A percentile compares a stretch with the other conserved stretches of the same genome.
Evolutionary conservation across 2,888 invertebrate genomes (phyloP).

Genomic region (Agrenia bidenticulata): DNA sequence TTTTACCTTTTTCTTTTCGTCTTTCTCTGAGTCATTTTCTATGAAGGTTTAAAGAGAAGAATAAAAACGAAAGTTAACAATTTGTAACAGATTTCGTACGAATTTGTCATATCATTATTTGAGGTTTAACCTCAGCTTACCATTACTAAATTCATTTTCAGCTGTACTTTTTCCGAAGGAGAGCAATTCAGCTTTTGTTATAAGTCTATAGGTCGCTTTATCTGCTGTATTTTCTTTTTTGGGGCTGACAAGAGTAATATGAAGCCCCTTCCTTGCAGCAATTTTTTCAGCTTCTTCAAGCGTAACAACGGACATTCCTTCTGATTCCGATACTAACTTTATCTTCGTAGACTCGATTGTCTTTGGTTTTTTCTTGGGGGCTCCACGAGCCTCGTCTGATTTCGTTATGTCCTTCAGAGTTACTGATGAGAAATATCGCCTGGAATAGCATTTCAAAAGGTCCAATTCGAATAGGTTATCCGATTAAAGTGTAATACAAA

Average conservation of each 20-base stretch:
- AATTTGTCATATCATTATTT: too few relatives aligned
- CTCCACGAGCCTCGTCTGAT: conserved; percentile 24
- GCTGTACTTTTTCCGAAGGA: conserved; percentile 8
- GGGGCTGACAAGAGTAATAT: conserved; percentile 24
- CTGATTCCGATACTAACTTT: conserved; percentile 33
- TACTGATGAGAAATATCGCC: conserved; percentile 28
- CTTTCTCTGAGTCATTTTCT: neutral
- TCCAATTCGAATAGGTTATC: too few relatives aligned
- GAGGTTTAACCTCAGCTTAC: neutral
- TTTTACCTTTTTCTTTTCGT: conserved; percentile 31
- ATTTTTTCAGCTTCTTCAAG: conserved; percentile 45
- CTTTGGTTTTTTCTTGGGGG: conserved; percentile 32
- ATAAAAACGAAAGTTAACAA: too few relatives aligned
- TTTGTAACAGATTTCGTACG: too few relatives aligned
- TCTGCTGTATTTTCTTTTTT: conserved; percentile 12
- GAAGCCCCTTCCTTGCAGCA: conserved; percentile 39
- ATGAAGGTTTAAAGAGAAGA: too few relatives aligned
- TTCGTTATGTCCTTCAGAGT: conserved; percentile 24
- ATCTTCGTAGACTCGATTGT: conserved; percentile 38
- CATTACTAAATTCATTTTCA: neutral
- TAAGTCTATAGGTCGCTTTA: conserved; percentile 38
- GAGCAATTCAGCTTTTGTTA: conserved; percentile 27
- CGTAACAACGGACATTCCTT: conserved; percentile 24
- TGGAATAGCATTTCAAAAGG: conserved; percentile 17
- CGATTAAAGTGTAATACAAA: too few relatives aligned